Evolutionary conservation across 1,140 invertebrate species (phyloP).

Genomic region (Pseudomyrmex dendroicus): DNA sequence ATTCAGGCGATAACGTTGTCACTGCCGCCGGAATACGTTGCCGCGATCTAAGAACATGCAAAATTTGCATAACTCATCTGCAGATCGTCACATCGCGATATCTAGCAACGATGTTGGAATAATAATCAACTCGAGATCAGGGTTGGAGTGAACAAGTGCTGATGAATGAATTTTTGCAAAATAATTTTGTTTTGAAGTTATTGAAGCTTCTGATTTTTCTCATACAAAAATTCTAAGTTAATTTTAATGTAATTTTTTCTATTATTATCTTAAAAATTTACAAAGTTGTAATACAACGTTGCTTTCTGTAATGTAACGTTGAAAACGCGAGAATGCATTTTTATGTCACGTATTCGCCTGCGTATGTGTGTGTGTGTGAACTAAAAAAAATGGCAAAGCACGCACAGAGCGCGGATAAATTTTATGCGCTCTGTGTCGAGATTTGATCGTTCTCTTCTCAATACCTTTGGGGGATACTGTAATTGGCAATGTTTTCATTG

Average conservation of each 20-base stretch:
- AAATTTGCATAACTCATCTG: constrained; percentile 53
- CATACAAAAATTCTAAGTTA: too few species aligned
- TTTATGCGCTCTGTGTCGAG: neutral
- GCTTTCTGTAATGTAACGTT: too few species aligned
- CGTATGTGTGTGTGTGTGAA: too few species aligned
- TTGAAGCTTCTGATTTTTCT: too few species aligned
- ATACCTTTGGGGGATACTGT: constrained; percentile 13
- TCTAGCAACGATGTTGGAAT: constrained; percentile 25
- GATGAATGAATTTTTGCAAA: neutral
- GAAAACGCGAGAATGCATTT: too few species aligned
- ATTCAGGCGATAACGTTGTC: constrained; percentile 53
- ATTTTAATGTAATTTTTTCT: too few species aligned
- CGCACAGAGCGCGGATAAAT: constrained; percentile 46
- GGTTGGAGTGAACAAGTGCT: too few species aligned
- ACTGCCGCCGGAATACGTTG: constrained; percentile 14
- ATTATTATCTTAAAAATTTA: too few species aligned
- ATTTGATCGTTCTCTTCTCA: neutral
- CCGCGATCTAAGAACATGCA: constrained; percentile 1
- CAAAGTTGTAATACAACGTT: too few species aligned
- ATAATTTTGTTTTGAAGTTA: too few species aligned
- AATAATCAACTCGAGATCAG: constrained; percentile 22
- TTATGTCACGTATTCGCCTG: too few species aligned
- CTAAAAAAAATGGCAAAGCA: constrained; percentile 77
- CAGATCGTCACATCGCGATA: constrained; percentile 24
- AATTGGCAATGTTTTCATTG: constrained; percentile 47